Evolutionary conservation across 2,113 vertebrate species (phyloP), one percentile per base, ranked within the genome.

Genomic region (Cololabis saira): DNA sequence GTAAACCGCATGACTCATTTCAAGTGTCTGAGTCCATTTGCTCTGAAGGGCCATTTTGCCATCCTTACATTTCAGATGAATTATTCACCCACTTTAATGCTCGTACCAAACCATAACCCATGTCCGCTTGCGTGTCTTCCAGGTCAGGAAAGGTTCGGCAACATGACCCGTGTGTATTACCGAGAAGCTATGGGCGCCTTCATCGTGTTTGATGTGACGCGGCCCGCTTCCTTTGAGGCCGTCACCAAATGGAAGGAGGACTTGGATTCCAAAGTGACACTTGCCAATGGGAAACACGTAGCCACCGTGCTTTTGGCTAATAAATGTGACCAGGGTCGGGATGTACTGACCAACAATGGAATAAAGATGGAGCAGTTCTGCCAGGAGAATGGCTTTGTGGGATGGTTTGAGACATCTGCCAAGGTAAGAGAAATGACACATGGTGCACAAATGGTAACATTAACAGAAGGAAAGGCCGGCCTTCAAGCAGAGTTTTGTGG

Each of bases 111-210:
- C 33, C 33, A 11, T 37, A 37, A 37, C 10, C 33, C 33, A 9
- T 37, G 1, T 4, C 33, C 0, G n/a, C 48, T 7, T 30, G 17
- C 57, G n/a, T 56, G 50, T 61, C 61, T 49, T 62, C 11, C 47
- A 95, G 94, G 94, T 76, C 94, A 95, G 78, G 94, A 95, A 76
- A 80, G 94, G 27, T 95, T 94, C 58, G 94, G 94, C 43, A 95
- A 95, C 90, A 95, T 95, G 94, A 95, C 94, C 19, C 90, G 94
- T 0, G 92, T 95, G 24, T 95, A 95, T 87, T 95, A 95, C 89
- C 89, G 93, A 12, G 94, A 95, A 80, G 94, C 94, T 53, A 92
- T 94, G 80, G 94, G 94, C 5, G 94, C 93, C 16, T 91, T 95
- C 76, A 93, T 95, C 0, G 93, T 95, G 61, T 95, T 93, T 11